Evolutionary conservation across 2,888 invertebrate species (phyloP).

Genomic region (Chromoteleia sp.): DNA sequence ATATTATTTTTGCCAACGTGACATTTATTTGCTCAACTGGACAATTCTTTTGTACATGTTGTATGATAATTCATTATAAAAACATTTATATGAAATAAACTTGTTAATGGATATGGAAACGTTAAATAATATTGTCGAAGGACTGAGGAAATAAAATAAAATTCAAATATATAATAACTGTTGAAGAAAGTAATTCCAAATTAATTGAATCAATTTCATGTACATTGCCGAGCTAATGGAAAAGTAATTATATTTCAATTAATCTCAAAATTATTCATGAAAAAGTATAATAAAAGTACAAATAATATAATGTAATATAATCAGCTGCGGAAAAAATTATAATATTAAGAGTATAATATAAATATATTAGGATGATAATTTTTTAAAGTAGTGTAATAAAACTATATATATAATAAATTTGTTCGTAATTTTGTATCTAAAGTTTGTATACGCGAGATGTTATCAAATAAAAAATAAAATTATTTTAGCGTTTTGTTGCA

Average conservation of each 20-base stretch:
- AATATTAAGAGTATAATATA: too few species aligned
- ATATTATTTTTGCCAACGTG: slow-evolving; percentile 11
- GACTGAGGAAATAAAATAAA: not conserved
- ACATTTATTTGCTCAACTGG: slow-evolving; percentile 5
- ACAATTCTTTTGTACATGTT: not conserved
- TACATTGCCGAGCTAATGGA: not conserved
- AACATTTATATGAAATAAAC: slow-evolving; percentile 15
- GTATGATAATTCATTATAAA: slow-evolving; percentile 17
- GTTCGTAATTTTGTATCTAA: too few species aligned
- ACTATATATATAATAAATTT: too few species aligned
- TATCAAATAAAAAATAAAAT: too few species aligned
- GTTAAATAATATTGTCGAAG: slow-evolving; percentile 6
- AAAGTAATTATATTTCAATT: slow-evolving; percentile 14
- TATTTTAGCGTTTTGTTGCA: too few species aligned
- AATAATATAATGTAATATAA: too few species aligned
- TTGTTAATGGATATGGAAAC: not conserved
- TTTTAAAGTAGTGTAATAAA: too few species aligned
- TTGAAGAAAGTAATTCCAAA: not conserved
- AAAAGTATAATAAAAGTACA: not conserved
- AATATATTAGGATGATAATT: too few species aligned
- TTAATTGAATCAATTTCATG: not conserved
- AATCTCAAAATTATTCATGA: not conserved
- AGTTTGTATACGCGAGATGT: too few species aligned
- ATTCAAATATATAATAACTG: slow-evolving; percentile 18
- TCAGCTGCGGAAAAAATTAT: too few species aligned